Conservation (phyloP, 1,140 invertebrate species). For the Euglossa dilemma region DNA sequence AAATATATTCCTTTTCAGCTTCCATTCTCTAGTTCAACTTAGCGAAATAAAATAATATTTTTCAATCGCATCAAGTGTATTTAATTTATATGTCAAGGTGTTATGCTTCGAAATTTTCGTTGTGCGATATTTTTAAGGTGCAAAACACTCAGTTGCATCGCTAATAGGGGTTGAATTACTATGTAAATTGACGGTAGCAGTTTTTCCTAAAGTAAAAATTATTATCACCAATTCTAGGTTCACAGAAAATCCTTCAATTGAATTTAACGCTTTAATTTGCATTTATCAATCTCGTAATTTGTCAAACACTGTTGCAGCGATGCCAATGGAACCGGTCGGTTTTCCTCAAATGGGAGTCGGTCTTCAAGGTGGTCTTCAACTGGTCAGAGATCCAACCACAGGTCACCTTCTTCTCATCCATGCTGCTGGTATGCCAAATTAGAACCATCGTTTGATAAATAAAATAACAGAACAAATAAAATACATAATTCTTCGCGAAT, state of each 20-base stretch:
- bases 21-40: too few species aligned
- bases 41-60: too few species aligned
- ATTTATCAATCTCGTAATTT: constrained; percentile 24
- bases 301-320: constrained; percentile 76
- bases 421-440: constrained; percentile 82
- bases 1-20: too few species aligned
- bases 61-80: too few species aligned
- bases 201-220: background rate
- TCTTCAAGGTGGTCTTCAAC: constrained; percentile 82
- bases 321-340: constrained; percentile 86
- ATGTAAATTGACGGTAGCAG: background rate
- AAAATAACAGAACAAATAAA: too few species aligned
- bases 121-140: too few species aligned
- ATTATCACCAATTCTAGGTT: background rate
- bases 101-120: too few species aligned
- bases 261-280: constrained; percentile 16
- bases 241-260: background rate
- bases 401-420: constrained; percentile 91
- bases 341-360: constrained; percentile 83
- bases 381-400: constrained; percentile 91
- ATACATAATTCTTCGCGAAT: too few species aligned
- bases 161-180: background rate
- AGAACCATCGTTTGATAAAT: background rate
- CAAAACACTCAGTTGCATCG: too few species aligned
- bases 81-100: too few species aligned